phyloP scores from a whole-genome alignment of 2,888 invertebrate species.

The Meteorus cinctellus region DNA sequence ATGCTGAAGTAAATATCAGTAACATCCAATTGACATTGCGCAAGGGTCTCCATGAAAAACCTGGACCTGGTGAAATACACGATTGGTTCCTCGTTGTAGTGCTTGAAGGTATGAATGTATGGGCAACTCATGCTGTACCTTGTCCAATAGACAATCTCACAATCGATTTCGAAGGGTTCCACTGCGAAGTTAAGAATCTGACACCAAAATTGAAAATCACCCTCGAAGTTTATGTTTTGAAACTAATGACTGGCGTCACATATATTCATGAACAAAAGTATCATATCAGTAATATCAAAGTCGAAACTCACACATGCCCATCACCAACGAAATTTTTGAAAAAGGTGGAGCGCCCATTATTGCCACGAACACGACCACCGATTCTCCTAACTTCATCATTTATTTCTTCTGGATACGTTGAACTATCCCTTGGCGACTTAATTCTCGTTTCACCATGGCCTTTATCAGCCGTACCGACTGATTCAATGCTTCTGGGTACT shows the following conservation, averaged over 20 bases:
- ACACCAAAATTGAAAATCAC: constrained; percentile 71
- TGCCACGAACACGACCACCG: constrained; percentile 49
- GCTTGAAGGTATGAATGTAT: constrained; percentile 63
- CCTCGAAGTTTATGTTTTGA: constrained; percentile 74
- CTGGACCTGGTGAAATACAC: constrained; percentile 50
- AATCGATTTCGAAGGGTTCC: constrained; percentile 61
- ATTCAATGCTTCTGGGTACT: constrained; percentile 61
- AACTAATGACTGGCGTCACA: constrained; percentile 66
- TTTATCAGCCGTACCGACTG: constrained; percentile 55
- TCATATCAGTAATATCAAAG: constrained; percentile 58
- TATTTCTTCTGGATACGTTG: constrained; percentile 56
- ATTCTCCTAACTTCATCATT: constrained; percentile 60
- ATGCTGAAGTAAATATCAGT: constrained; percentile 54
- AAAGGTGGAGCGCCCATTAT: constrained; percentile 48
- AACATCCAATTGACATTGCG: constrained; percentile 57
- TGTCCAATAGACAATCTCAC: constrained; percentile 54
- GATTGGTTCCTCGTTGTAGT: constrained; percentile 70
- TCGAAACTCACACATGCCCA: constrained; percentile 58
- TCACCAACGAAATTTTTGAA: constrained; percentile 59
- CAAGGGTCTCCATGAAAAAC: constrained; percentile 50
- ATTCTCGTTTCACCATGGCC: constrained; percentile 58
- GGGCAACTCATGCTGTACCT: constrained; percentile 60
- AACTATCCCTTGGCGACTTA: constrained; percentile 63
- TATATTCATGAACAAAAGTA: constrained; percentile 68
- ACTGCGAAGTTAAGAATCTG: constrained; percentile 67